Conservation (phyloP, 1,140 invertebrate species). For the Colletes gigas region DNA sequence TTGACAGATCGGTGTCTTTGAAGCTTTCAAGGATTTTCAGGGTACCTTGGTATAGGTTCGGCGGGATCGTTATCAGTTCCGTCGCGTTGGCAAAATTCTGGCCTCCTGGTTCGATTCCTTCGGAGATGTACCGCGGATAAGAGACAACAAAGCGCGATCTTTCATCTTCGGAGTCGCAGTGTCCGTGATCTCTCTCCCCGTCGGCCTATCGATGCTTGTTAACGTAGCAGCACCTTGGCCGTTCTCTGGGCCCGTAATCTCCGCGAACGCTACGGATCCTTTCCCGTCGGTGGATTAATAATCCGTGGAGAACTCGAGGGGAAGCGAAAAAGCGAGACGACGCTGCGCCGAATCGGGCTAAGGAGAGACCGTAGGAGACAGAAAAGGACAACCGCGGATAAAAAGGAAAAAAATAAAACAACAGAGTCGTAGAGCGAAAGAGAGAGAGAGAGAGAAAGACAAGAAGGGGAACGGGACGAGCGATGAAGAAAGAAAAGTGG, state of each 20-base stretch:
- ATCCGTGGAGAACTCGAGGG: slow-evolving; percentile 56
- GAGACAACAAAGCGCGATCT: slow-evolving; percentile 35
- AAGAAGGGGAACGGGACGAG: slow-evolving; percentile 20
- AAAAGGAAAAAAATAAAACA: slow-evolving; percentile 17
- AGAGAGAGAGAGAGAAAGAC: background rate
- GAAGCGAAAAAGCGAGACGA: slow-evolving; percentile 60
- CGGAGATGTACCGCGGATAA: background rate
- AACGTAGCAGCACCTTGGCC: slow-evolving; percentile 64
- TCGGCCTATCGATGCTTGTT: slow-evolving; percentile 59
- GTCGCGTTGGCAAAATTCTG: background rate
- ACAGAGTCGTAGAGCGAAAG: slow-evolving; percentile 10
- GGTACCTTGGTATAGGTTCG: background rate
- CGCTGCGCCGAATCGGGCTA: slow-evolving; percentile 44
- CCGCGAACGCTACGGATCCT: slow-evolving; percentile 61
- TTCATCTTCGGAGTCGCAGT: slow-evolving; percentile 41
- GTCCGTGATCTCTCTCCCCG: slow-evolving; percentile 23
- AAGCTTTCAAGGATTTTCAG: background rate
- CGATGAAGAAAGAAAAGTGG: slow-evolving; percentile 61
- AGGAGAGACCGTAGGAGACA: slow-evolving; percentile 35
- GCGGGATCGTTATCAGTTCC: background rate
- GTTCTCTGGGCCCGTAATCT: slow-evolving; percentile 61
- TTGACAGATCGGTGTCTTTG: background rate
- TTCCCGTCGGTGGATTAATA: slow-evolving; percentile 67
- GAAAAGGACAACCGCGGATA: slow-evolving; percentile 36
- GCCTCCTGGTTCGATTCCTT: background rate